These are phyloP conservation scores for Plagiodera versicolora DNA, from an alignment of 2,888 invertebrate species.

Conservation along the genomic window DNA sequence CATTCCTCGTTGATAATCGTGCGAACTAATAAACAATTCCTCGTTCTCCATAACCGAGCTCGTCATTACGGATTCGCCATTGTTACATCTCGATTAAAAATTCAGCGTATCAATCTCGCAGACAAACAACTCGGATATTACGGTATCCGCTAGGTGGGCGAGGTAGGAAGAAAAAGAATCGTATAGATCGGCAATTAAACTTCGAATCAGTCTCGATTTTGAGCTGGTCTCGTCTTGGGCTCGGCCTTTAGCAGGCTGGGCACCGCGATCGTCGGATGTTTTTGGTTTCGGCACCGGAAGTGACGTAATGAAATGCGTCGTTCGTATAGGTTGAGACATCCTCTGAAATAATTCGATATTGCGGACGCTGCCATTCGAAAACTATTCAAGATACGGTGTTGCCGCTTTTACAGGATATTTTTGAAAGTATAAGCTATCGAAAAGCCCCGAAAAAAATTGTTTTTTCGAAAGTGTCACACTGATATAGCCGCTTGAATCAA, in stretches of 20 bases:
- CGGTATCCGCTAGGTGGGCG: too few species aligned
- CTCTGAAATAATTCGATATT: too few species aligned
- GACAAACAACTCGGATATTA: conserved; percentile 21
- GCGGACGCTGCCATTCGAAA: too few species aligned
- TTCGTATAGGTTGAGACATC: too few species aligned
- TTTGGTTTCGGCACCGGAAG: conserved; percentile 1
- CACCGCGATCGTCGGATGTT: conserved; percentile 13
- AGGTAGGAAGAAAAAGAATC: conserved; percentile 14
- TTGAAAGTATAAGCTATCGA: too few species aligned
- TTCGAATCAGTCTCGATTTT: conserved; percentile 5
- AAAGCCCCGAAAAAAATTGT: too few species aligned
- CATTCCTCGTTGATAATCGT: too few species aligned
- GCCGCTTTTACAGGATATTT: too few species aligned
- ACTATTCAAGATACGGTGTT: too few species aligned
- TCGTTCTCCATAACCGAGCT: conserved; percentile 12
- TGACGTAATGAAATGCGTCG: not conserved
- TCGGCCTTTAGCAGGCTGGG: conserved; percentile 18
- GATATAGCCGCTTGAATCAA: too few species aligned
- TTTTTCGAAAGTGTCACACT: too few species aligned
- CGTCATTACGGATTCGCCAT: conserved; percentile 30
- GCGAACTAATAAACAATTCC: conserved; percentile 15
- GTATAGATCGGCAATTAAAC: conserved; percentile 18
- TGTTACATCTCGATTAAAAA: conserved; percentile 29
- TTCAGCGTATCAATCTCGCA: conserved; percentile 15
- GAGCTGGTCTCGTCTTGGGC: conserved; percentile 16